These are phyloP conservation scores for Hemibagrus wyckioides DNA, from an alignment of 2,113 vertebrate species.

Conservation along the genomic window DNA sequence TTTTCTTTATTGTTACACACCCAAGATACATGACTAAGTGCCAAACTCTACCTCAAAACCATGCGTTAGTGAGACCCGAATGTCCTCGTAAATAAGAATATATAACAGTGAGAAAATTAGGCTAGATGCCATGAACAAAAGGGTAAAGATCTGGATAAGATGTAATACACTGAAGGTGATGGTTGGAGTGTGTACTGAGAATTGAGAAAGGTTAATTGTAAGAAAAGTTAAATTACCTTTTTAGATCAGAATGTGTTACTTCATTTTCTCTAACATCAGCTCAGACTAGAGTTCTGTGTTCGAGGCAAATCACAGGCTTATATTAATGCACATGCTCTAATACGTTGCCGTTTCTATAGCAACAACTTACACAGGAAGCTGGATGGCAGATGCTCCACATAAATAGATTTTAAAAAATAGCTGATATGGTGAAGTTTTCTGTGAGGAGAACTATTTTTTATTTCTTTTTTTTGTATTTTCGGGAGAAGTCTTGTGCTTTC, in stretches of 20 bases:
- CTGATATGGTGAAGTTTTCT: not conserved
- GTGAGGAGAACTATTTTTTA: too few relatives aligned
- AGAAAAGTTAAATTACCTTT: too few relatives aligned
- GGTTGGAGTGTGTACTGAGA: not conserved
- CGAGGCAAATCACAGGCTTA: not conserved
- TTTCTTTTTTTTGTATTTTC: not conserved
- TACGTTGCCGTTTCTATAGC: not conserved
- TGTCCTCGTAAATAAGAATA: not conserved
- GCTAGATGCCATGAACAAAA: not conserved
- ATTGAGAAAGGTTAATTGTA: not conserved
- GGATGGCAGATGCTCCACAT: not conserved
- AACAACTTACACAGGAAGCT: not conserved
- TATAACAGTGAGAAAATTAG: not conserved
- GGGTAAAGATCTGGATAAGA: not conserved
- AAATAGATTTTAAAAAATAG: not conserved
- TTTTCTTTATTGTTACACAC: conserved; percentile 20
- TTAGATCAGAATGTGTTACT: not conserved
- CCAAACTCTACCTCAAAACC: not conserved
- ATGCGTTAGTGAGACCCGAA: not conserved
- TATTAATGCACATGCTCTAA: not conserved
- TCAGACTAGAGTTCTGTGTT: not conserved
- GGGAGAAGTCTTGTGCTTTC: not conserved
- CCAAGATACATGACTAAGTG: conserved; percentile 27
- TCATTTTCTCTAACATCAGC: not conserved
- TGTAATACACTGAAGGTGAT: not conserved